These are phyloP conservation scores for Phyllotis vaccarum DNA, from an alignment of 2,797 vertebrate species.

Conservation along the genomic window DNA sequence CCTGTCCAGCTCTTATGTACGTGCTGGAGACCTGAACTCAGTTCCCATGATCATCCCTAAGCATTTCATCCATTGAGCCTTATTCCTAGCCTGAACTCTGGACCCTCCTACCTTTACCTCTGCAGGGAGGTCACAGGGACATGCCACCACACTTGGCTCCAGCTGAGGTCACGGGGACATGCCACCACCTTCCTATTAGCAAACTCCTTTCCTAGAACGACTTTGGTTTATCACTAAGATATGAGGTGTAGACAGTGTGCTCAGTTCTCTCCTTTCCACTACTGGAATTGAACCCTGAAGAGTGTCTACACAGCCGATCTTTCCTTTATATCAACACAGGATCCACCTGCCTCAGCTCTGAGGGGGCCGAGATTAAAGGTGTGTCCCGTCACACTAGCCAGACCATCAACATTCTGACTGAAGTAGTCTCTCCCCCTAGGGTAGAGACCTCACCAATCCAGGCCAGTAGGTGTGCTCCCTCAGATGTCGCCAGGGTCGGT, in stretches of 20 bases:
- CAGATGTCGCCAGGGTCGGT: not conserved
- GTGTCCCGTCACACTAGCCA: not conserved
- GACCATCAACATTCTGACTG: not conserved
- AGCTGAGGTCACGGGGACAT: not conserved
- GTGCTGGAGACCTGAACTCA: not conserved
- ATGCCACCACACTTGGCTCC: not conserved
- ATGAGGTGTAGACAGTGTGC: not conserved
- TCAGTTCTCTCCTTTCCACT: not conserved
- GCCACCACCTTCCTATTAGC: not conserved
- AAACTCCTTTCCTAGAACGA: not conserved
- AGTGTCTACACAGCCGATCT: too few species aligned
- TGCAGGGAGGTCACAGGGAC: not conserved
- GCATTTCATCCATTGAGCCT: not conserved
- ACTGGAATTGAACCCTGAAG: not conserved
- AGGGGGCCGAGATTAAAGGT: not conserved
- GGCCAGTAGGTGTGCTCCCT: not conserved
- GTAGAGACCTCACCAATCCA: not conserved
- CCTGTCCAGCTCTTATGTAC: too few species aligned
- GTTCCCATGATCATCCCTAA: too few species aligned
- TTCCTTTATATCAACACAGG: not conserved
- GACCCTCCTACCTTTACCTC: not conserved
- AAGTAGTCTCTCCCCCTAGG: not conserved
- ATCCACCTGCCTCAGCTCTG: not conserved
- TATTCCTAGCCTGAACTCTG: not conserved
- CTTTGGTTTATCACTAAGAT: not conserved